Evolutionary conservation across 1,140 invertebrate genomes (phyloP), one percentile per base, ranked within the genome.

Genomic region (Xylocopa sonorina): DNA sequence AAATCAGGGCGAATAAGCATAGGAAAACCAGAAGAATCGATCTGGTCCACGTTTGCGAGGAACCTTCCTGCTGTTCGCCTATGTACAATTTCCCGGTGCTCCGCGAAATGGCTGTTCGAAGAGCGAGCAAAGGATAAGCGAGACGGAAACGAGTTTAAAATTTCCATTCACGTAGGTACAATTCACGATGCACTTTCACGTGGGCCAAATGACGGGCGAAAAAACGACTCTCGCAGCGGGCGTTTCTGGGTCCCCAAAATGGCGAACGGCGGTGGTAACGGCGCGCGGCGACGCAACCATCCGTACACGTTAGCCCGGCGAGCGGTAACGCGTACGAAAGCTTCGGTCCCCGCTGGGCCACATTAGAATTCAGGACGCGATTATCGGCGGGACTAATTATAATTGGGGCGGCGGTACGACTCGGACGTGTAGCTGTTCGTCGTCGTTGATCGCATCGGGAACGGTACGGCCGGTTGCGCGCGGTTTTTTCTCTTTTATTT

Each of bases 311-410:
- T n/a, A n/a, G n/a, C n/a, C n/a, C 41, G 53, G 24, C 12, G 38
- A 24, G 9, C 16, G 29, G 34, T 58, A n/a, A n/a, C n/a, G n/a
- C n/a, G n/a, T 72, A 4, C 24, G 5, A 74, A 63, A 69, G 27
- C 24, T 60, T 21, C 18, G 14, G 24, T 16, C 38, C 38, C 18
- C 10, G 2, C 68, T 18, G 63, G 29, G 21, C 3, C 60, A 48
- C 60, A 66, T 75, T 75, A 75, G 72, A 75, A 75, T 75, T 75
- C 72, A 75, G 7, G 41, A 24, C 6, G 62, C 38, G 60, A 58
- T 74, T 60, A 67, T 75, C 63, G 46, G 58, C 9, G 3, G n/a
- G 24, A 16, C 41, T 51, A 48, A 80, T 80, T 80, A 75, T 73
- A 80, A 80, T 80, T 80, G 75, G 46, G 76, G 46, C 18, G 0